Base-by-base conservation (phyloP, 1,140 invertebrate genomes). In the Acyrthosiphon pisum region DNA sequence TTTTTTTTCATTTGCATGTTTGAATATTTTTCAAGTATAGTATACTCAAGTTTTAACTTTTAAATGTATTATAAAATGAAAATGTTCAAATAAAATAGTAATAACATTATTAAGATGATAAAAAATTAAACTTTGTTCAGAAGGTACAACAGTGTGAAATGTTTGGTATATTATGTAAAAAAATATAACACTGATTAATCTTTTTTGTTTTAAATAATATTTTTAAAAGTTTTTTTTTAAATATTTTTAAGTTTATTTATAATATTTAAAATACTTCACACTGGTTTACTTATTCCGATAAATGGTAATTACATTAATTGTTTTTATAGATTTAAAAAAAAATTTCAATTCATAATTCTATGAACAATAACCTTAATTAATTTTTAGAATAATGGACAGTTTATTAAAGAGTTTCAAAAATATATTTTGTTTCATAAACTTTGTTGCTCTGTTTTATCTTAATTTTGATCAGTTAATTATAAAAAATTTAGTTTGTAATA, bases 41-140 rank as follows among this genome's bases (percentile, higher is more conserved):
- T 76, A 18, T 35, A n/a, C 14, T 76, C 30, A 76, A n/a, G 30
- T 76, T 76, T n/a, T 35, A 76, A 76, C 30, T 76, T 76, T 76
- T 76, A 76, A 76, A n/a, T 76, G 60, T 20, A 76, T 76, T n/a
- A 76, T 76, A 76, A 76, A 76, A 76, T 76, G 30, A 76, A 76
- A 76, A 76, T 76, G 60, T n/a, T 76, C 14, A n/a, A 76, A 76
- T 76, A 76, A 76, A 68, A 76, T 18, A 76, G 14, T n/a, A 76
- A 76, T 76, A 76, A 76, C 60, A 76, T 76, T 76, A n/a, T 35
- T 18, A 76, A 76, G 60, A 35, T 11, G 60, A 76, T 35, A 76
- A 76, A 18, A 76, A n/a, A 76, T 76, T 76, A 76, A 76, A 76
- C n/a, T 76, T 76, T 76, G 60, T 20, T 76, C 60, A 18, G 60